These are phyloP conservation scores for Seriola aureovittata DNA, from an alignment of 2,113 vertebrate species.

Conservation along the genomic window DNA sequence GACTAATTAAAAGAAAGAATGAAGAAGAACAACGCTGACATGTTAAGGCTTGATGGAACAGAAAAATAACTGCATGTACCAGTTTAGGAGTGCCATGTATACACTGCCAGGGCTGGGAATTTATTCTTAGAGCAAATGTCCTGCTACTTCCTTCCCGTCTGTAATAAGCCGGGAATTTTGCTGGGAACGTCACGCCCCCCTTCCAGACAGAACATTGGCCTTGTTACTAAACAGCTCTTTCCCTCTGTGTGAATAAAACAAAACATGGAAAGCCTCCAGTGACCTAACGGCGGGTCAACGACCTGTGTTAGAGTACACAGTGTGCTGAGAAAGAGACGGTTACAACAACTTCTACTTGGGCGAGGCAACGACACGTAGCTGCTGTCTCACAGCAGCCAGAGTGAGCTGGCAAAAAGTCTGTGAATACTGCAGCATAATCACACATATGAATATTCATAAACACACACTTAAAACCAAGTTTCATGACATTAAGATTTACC, in stretches of 20 bases:
- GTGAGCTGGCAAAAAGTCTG: neutral
- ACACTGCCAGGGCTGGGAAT: neutral
- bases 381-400: neutral
- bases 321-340: conserved; percentile 38
- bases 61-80: neutral
- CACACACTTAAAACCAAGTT: neutral
- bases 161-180: conserved; percentile 30
- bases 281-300: conserved; percentile 26
- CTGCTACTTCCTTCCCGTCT: conserved; percentile 62
- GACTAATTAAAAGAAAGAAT: neutral
- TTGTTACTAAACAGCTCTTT: conserved; percentile 35
- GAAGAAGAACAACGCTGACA: neutral
- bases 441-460: neutral
- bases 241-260: conserved; percentile 27
- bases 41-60: neutral
- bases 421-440: neutral
- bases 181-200: conserved; percentile 55
- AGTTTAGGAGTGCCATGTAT: neutral
- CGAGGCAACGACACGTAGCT: neutral
- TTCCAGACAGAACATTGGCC: conserved; percentile 16
- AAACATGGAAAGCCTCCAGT: conserved; percentile 49
- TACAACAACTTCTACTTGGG: conserved; percentile 17
- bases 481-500: neutral
- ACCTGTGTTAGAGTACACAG: conserved; percentile 37
- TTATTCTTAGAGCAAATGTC: conserved; percentile 55